phyloP scores from a whole-genome alignment of 2,888 invertebrate genomes.

The Urechis unicinctus region DNA sequence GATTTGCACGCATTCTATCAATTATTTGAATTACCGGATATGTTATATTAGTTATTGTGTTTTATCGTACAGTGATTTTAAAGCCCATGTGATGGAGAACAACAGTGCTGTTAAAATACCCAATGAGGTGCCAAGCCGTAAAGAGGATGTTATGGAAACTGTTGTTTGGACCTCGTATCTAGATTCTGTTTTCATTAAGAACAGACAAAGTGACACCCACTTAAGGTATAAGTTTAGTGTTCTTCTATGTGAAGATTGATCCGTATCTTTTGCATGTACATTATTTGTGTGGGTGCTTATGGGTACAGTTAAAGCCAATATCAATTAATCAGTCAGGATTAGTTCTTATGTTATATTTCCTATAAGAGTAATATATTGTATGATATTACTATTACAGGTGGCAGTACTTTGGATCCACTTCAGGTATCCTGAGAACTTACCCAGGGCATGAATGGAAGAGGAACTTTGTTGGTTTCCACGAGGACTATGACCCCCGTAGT shows the following conservation, averaged over 20 bases:
- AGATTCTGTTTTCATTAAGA: conserved; percentile 11
- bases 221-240: conserved; percentile 2
- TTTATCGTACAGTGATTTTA: conserved; percentile 5
- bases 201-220: conserved; percentile 2
- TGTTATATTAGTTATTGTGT: neutral
- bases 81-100: neutral
- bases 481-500: conserved; percentile 19
- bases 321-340: too few species aligned
- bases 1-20: neutral
- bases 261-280: neutral
- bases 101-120: conserved; percentile 16
- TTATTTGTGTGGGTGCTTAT: neutral
- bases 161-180: conserved; percentile 10
- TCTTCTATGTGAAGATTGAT: neutral
- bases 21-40: too few species aligned
- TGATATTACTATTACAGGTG: conserved; percentile 10
- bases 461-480: conserved; percentile 17
- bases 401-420: conserved; percentile 20
- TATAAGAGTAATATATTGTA: neutral
- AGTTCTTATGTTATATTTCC: neutral
- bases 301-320: too few species aligned
- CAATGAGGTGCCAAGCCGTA: conserved; percentile 8
- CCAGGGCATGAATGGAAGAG: conserved; percentile 13
- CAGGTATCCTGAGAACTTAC: conserved; percentile 14
- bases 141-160: conserved; percentile 8